Base-by-base conservation (phyloP, 2,888 invertebrate species). In the Acheta domesticus region DNA sequence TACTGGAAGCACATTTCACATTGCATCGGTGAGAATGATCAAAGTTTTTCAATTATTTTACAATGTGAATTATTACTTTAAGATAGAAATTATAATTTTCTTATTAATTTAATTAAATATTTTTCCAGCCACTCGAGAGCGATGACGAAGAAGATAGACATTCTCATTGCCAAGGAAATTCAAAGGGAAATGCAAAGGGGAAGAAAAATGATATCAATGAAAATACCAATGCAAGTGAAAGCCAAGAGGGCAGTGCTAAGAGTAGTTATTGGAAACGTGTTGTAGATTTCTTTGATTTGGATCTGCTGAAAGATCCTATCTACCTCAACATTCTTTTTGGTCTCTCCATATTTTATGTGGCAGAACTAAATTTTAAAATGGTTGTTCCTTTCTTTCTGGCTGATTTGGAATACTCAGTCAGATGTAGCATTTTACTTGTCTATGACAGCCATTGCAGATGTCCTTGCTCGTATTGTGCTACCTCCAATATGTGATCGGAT, bases 401-500 rank as follows among this genome's bases (percentile, higher is more conserved):
- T 4, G 79, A 82, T 49, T 75, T 82, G 62, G 86, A 86, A 80
- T 83, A 85, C 84, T 88, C 90, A 81, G 86, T 87, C 89, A 75
- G 92, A 93, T 83, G 91, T 93, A 36, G 93, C 94, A 77, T 91
- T 91, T 84, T 94, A 93, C 84, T 87, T 93, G 77, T 93, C 93
- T 12, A 90, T 93, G 85, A 93, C 93, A 50, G 93, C 93, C 12
- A 91, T 93, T 49, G 91, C 93, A 16, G 94, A 94, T 85, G 92
- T 94, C 81, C 86, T 92, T 77, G 93, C 94, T 48, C 90, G 94
- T 82, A 88, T 94, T 83, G 89, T 93, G 73, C 86, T 94, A 83
- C 94, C 94, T 49, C 93, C 93, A 20, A 90, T 94, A 83, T 94
- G 93, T 84, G 94, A 94, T 85, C 89, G 91, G 81, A 83, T 88